Conservation (phyloP, 64 coral and sea anemone species). For the Porites lutea region DNA sequence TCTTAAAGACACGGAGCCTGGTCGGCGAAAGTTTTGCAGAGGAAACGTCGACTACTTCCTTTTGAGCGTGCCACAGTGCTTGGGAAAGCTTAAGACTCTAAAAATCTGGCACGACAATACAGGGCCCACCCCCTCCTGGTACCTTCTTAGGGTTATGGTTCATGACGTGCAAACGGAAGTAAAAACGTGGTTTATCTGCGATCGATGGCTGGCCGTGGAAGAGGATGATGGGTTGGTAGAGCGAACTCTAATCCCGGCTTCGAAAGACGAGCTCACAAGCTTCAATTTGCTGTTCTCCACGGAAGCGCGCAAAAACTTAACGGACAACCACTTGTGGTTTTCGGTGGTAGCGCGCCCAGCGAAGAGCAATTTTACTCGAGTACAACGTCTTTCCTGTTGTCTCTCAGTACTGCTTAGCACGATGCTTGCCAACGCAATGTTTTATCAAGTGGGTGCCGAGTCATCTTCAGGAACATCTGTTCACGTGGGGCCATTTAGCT, state of each 20-base stretch:
- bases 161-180: slow-evolving; percentile 86
- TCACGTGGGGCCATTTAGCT: slow-evolving; percentile 80
- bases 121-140: slow-evolving; percentile 77
- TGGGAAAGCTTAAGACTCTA: slow-evolving; percentile 80
- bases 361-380: slow-evolving; percentile 94
- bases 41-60: slow-evolving; percentile 92
- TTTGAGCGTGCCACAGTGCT: slow-evolving; percentile 75
- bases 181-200: slow-evolving; percentile 94
- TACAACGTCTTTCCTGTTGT: slow-evolving; percentile 94
- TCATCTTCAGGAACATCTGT: slow-evolving; percentile 72
- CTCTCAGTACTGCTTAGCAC: slow-evolving; percentile 86
- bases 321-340: slow-evolving; percentile 94
- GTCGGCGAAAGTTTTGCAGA: slow-evolving; percentile 80
- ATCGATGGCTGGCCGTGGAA: slow-evolving; percentile 96
- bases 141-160: slow-evolving; percentile 75
- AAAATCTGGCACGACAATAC: slow-evolving; percentile 87
- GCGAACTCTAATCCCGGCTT: slow-evolving; percentile 70
- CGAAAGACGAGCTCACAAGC: slow-evolving; percentile 89
- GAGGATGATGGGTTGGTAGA: slow-evolving; percentile 95
- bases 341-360: slow-evolving; percentile 88
- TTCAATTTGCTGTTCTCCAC: slow-evolving; percentile 94
- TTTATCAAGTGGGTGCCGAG: slow-evolving; percentile 74
- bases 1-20: slow-evolving; percentile 78
- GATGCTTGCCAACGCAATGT: slow-evolving; percentile 96
- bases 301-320: slow-evolving; percentile 87